Evolutionary conservation across 2,888 invertebrate species (phyloP), one percentile per base, ranked within the genome.

Genomic region (Steinernema carpocapsae): DNA sequence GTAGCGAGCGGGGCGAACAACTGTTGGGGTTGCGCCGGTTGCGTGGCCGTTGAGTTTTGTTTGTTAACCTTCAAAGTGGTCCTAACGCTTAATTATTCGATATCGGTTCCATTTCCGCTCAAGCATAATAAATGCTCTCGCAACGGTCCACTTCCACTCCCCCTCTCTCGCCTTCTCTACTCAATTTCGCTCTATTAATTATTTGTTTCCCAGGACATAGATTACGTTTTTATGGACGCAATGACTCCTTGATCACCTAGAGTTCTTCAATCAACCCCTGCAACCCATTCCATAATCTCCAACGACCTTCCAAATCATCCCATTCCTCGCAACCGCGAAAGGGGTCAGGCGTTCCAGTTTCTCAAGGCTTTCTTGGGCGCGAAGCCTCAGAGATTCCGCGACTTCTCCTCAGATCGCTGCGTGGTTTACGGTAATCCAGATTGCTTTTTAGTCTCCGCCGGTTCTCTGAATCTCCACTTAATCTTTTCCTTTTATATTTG

Each of bases 401-500:
- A 3, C 48, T 48, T 48, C 48, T 48, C 3, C n/a, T 37, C 10
- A 37, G 10, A 10, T 48, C 48, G 48, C 3, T 4, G 48, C 17
- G 4, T 14, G 6, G 3, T 14, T 48, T 17, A 48, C 48, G 48
- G 48, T 48, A 48, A n/a, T 48, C 48, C n/a, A n/a, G n/a, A 19
- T 19, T 19, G 51, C 56, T 26, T 4, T 6, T 19, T 26, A 10
- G 3, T 56, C 32, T 32, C 4, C 32, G 17, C 14, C 29, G 64
- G 12, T 37, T 26, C 64, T 14, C 10, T 12, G 26, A 64, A 26
- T 32, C 26, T 29, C 29, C 32, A 32, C 64, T 64, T 64, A 64
- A 64, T 64, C 64, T 64, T 64, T 32, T 6, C 64, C 64, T 64
- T 64, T 64, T 64, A 26, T 64, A 64, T 64, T 64, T 64, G 17